These are phyloP conservation scores for Tuta absoluta DNA, from an alignment of 2,888 invertebrate species.

Conservation along the genomic window DNA sequence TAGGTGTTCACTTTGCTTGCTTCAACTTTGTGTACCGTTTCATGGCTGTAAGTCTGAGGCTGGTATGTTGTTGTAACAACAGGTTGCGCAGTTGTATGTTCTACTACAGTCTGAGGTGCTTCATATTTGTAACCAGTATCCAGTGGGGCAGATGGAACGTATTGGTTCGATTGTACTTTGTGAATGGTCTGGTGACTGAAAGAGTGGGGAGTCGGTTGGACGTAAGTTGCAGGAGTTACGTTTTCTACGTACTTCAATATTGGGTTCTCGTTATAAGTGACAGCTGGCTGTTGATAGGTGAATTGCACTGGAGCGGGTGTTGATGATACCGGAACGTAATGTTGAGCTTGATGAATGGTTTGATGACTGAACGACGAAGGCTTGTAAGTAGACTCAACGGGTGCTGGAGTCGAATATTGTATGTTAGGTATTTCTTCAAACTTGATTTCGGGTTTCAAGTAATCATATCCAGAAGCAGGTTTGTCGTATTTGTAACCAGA, in stretches of 20 bases:
- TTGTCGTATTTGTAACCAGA: slow-evolving; percentile 56
- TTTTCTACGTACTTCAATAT: slow-evolving; percentile 62
- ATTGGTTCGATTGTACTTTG: slow-evolving; percentile 52
- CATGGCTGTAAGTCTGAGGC: slow-evolving; percentile 58
- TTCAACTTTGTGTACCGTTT: slow-evolving; percentile 61
- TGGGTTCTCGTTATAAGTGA: slow-evolving; percentile 68
- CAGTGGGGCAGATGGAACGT: slow-evolving; percentile 46
- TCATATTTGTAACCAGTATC: slow-evolving; percentile 47
- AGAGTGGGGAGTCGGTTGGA: slow-evolving; percentile 52
- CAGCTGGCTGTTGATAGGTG: slow-evolving; percentile 62
- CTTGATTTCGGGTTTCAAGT: slow-evolving; percentile 43
- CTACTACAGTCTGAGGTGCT: slow-evolving; percentile 38
- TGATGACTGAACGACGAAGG: slow-evolving; percentile 57
- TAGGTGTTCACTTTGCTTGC: slow-evolving; percentile 53
- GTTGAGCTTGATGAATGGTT: slow-evolving; percentile 52
- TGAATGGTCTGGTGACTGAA: slow-evolving; percentile 64
- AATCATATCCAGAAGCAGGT: slow-evolving; percentile 43
- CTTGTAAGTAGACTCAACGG: slow-evolving; percentile 53
- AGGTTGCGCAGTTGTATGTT: slow-evolving; percentile 39
- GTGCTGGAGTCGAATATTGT: slow-evolving; percentile 55
- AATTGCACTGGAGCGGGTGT: slow-evolving; percentile 58
- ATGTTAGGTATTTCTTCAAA: slow-evolving; percentile 55
- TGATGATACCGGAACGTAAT: slow-evolving; percentile 49
- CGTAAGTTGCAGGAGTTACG: slow-evolving; percentile 55
- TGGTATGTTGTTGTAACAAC: slow-evolving; percentile 52